Base-by-base conservation (phyloP, 2,888 invertebrate species). In the Cataglyphis livida region DNA sequence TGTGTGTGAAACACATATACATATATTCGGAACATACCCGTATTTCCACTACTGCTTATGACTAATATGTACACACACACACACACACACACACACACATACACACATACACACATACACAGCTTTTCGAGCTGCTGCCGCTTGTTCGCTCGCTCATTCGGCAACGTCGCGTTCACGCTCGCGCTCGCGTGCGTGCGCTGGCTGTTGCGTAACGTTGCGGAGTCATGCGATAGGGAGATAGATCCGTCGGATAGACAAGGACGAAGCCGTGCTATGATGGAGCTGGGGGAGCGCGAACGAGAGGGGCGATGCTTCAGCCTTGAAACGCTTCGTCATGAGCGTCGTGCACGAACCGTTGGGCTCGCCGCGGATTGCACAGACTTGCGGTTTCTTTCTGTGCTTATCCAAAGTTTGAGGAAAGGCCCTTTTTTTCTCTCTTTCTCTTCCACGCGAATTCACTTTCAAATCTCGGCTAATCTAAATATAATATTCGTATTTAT, bases 171-270 rank as follows among this genome's bases (percentile, higher is more conserved):
- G 51, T 10, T 61, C 73, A 59, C 75, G 75, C 70, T 71, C 81
- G 81, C 84, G 71, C 83, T 81, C 82, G 62, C 35, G 75, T 83
- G 82, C 73, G 73, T 83, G 81, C 81, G 51, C 84, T 57, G 86
- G 81, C 81, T 82, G 88, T 90, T 90, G 86, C 90, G 90, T 90
- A 90, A 90, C 86, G 87, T 85, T 89, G 89, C 89, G 83, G 90
- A 90, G 90, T 86, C 89, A 88, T 85, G 84, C 88, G 89, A 90
- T 90, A 87, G 87, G 61, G 87, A 41, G 85, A 85, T 87, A 88
- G 87, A 81, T 85, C 64, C 66, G 81, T 51, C 78, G 81, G 73
- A 66, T 41, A 57, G 66, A 64, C 54, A 54, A 61, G 25, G 84
- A 84, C 28, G 57, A 71, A 28, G 15, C 28, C 59, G 54, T 54